phyloP scores from a whole-genome alignment of 2,797 vertebrate genomes.

The Enteromius afrohamiltoni region DNA sequence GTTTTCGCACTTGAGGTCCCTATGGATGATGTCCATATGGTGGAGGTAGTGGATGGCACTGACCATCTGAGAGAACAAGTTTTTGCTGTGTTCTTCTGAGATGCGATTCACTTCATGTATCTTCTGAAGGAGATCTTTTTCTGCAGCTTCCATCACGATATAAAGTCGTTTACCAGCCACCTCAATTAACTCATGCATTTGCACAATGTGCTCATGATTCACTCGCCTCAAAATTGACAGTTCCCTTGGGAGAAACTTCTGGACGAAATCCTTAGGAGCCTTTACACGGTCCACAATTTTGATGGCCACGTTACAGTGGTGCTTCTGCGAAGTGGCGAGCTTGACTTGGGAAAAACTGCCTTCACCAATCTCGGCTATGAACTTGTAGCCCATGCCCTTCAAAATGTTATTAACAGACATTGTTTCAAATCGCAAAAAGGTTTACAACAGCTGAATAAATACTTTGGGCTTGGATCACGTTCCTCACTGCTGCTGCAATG shows the following conservation, averaged over 20 bases:
- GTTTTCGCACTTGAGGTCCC: slow-evolving; percentile 83
- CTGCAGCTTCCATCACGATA: slow-evolving; percentile 81
- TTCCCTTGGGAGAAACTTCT: slow-evolving; percentile 80
- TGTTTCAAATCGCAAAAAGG: neutral
- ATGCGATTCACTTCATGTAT: slow-evolving; percentile 71
- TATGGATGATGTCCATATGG: slow-evolving; percentile 76
- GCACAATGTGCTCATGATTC: slow-evolving; percentile 77
- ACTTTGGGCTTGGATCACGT: neutral
- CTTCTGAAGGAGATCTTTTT: slow-evolving; percentile 75
- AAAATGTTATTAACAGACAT: slow-evolving; percentile 71
- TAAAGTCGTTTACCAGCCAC: slow-evolving; percentile 74
- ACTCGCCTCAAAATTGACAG: slow-evolving; percentile 73
- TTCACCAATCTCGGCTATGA: slow-evolving; percentile 74
- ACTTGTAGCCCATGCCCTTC: slow-evolving; percentile 74
- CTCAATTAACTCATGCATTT: slow-evolving; percentile 76
- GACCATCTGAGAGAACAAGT: slow-evolving; percentile 78
- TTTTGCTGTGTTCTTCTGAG: slow-evolving; percentile 65
- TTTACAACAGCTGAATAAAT: neutral
- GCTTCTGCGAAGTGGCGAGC: slow-evolving; percentile 75
- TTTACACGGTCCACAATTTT: slow-evolving; percentile 78
- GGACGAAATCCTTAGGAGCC: slow-evolving; percentile 65
- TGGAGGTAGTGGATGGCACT: slow-evolving; percentile 78
- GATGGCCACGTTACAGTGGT: slow-evolving; percentile 76
- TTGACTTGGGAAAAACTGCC: slow-evolving; percentile 82
- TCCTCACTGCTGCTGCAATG: neutral